Evolutionary conservation across 2,113 vertebrate species (phyloP), one percentile per base, ranked within the genome.

Genomic region (Mellivora capensis): DNA sequence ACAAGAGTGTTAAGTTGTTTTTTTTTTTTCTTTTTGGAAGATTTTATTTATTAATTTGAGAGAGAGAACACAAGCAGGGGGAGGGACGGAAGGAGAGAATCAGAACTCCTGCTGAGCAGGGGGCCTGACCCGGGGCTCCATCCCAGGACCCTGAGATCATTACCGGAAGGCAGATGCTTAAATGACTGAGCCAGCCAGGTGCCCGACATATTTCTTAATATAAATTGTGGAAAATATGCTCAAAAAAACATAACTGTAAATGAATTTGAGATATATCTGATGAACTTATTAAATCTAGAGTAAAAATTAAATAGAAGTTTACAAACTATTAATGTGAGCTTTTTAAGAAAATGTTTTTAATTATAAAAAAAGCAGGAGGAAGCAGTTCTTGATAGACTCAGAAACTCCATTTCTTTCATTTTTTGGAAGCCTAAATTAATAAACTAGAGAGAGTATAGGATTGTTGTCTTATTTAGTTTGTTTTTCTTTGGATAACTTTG

Each of bases 401-500:
- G 72, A 89, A 93, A 90, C 83, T 83, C 7, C 8, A 10, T 54
- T 82, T 89, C 52, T 91, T 62, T 64, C 29, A 23, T 90, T 89
- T n/a, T 94, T 89, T 69, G 37, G 49, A 61, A 54, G 31, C n/a
- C 34, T 79, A 72, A 85, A 42, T 94, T 86, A 96, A 85, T 96
- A 94, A 47, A 47, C 54, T 79, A 18, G 23, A 54, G 83, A 62
- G 17, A 90, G 11, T 69, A 3, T 77, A 72, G 49, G 61, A 87
- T 76, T 62, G 49, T 64, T 21, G 72, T 94, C 69, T 91, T 88
- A 59, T 71, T 76, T 96, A 88, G 49, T 23, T 91, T 97, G 61
- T 39, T 93, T 87, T 92, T 87, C 72, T 87, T 96, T 86, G 74
- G 62, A 71, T 96, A 91, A 90, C 57, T 89, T 96, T 31, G 61